These are phyloP conservation scores for Lindbergichthys nudifrons DNA, from an alignment of 2,797 vertebrate species.

Conservation along the genomic window DNA sequence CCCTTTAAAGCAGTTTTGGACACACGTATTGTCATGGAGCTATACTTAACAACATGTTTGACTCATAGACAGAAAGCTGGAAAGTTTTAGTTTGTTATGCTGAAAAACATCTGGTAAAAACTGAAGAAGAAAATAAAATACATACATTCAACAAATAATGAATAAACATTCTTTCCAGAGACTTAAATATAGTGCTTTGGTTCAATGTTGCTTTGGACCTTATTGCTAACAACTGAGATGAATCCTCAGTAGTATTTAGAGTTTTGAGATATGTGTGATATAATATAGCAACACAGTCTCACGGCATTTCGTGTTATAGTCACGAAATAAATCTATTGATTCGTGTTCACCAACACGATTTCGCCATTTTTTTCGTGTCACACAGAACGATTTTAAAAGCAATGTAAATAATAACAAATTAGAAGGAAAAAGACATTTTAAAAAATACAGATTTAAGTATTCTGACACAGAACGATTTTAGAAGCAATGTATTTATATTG, in stretches of 20 bases:
- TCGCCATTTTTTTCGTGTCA: no score
- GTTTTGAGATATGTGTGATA: background rate
- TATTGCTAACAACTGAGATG: background rate
- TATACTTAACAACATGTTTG: background rate
- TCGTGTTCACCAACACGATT: no score
- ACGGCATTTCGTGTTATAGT: no score
- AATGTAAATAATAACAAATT: no score
- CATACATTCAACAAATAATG: background rate
- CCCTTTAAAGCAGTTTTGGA: background rate
- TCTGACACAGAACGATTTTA: no score
- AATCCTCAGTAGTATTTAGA: background rate
- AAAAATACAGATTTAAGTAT: no score
- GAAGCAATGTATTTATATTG: no score
- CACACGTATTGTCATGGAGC: background rate
- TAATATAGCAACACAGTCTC: no score
- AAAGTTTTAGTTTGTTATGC: background rate
- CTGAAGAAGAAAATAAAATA: background rate
- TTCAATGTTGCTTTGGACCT: background rate
- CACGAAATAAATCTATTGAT: no score
- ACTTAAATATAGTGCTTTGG: background rate
- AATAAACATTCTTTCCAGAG: background rate
- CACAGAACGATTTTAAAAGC: no score
- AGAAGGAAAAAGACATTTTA: no score
- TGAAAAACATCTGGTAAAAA: background rate
- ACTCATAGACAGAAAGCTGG: background rate